Base-by-base conservation (phyloP, 23 tunicate genomes). In the Halocynthia roretzi region DNA sequence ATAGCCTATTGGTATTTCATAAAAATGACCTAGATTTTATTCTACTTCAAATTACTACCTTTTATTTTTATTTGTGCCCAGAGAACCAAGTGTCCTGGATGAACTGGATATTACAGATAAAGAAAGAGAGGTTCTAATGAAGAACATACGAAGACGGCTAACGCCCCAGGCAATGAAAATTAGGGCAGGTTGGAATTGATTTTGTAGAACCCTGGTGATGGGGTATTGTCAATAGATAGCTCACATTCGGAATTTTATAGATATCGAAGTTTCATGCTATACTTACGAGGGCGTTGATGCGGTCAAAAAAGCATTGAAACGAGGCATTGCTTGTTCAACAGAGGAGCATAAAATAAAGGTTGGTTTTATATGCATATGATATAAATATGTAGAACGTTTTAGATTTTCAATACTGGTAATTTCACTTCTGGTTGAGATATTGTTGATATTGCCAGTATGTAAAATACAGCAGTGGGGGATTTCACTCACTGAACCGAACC, bases 211-310 rank as follows among this genome's bases (percentile, higher is more conserved):
- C 44, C 4, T 31, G 2, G 44, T 31, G 44, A 31, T 2, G 44
- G 44, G 44, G 2, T 31, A 31, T 31, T 31, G 44, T 31, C 44
- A 31, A 31, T 31, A 31, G 1, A 31, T 31, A 31, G 44, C 44
- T 31, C 44, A 31, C 44, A 31, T 31, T 31, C 44, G 4, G 44
- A 31, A 31, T 74, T 8, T 17, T 15, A 53, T 63, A 74, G 99
- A 94, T 78, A 80, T 94, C 57, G 91, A 88, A 77, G 99, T 94
- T 50, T 84, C 95, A 7, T 94, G 99, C 78, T 94, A 85, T 78
- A 81, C 94, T 14, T 94, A 94, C 61, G 99, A 94, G 81, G 99
- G 99, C 6, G 96, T 94, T 7, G 99, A 94, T 78, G 99, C 99
- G 21, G 90, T 94, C 12, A 94, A 94, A 71, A 54, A 85, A 51